phyloP scores from a whole-genome alignment of 2,113 vertebrate species.

The Zingel zingel region DNA sequence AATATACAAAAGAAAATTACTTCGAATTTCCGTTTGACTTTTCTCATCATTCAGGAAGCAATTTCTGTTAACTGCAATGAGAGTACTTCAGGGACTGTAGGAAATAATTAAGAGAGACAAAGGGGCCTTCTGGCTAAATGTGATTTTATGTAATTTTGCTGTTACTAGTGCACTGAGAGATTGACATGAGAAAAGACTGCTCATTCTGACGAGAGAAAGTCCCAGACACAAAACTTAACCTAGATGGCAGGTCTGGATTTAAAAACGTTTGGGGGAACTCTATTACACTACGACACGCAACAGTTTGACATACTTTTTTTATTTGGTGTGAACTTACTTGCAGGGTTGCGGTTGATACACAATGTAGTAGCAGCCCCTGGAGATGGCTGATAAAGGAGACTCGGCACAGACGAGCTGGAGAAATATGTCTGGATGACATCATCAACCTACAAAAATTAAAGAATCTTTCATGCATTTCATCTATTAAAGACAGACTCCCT shows the following conservation, averaged over 20 bases:
- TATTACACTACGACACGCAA: background rate
- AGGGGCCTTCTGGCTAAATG: background rate
- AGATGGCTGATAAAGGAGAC: slow-evolving; percentile 80
- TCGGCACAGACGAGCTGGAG: slow-evolving; percentile 54
- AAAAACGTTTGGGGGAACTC: background rate
- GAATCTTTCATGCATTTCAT: background rate
- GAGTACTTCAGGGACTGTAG: background rate
- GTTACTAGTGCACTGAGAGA: background rate
- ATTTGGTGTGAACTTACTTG: slow-evolving; percentile 70
- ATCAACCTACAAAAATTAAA: slow-evolving; percentile 73
- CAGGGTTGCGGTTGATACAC: slow-evolving; percentile 81
- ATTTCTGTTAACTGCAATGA: too few relatives aligned
- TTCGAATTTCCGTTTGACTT: background rate
- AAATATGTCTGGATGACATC: slow-evolving; percentile 82
- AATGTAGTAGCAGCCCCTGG: slow-evolving; percentile 56
- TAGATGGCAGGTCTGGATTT: background rate
- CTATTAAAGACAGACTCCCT: background rate
- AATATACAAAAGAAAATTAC: background rate
- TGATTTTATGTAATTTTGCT: background rate
- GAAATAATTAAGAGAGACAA: background rate
- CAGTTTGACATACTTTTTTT: background rate
- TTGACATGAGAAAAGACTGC: background rate
- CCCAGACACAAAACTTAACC: background rate
- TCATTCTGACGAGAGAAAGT: background rate
- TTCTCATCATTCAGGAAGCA: background rate